Evolutionary conservation across 2,113 vertebrate genomes (phyloP), one percentile per base, ranked within the genome.

Genomic region (Ariopsis seemanni): DNA sequence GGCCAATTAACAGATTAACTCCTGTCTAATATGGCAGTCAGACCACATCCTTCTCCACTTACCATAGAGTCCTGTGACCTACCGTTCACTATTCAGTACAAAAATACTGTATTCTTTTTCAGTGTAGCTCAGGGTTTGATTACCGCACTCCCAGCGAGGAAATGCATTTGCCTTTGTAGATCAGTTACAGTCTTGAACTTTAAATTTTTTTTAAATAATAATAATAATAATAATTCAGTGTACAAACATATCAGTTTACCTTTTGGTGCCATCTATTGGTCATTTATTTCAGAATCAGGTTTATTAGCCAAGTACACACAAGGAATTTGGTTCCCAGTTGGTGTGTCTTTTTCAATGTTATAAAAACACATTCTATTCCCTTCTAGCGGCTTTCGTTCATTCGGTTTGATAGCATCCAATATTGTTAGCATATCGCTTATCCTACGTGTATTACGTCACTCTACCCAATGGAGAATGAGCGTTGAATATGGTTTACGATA

Each of bases 261-360:
- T 17, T 82, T 85, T 87, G 86, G 60, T 69, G 78, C 83, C 83
- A 81, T 27, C 86, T 88, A 83, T 5, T 82, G 89, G 15, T 27
- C n/a, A 53, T 14, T 69, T 79, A 9, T 50, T 18, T 20, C 42
- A 42, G 42, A 42, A 42, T 42, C 42, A 42, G 42, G 4, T 4
- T 42, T 42, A 42, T 42, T 42, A 4, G 42, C 42, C 42, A 42
- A 42, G 42, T 42, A 42, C 42, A 42, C 42, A 42, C 42, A 42
- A 42, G 42, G 42, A 42, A 42, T 42, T 42, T 42, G 42, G 42
- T 42, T 42, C 42, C 34, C 42, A 42, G 42, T 42, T 42, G 42
- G 42, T 42, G 42, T 42, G 42, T 42, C 42, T 42, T 42, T 42
- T 42, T 42, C 42, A 42, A 42, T 42, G 42, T 42, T 4, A 42